Conservation (phyloP, 2,113 vertebrate genomes). For the Sclerurus mexicanus region DNA sequence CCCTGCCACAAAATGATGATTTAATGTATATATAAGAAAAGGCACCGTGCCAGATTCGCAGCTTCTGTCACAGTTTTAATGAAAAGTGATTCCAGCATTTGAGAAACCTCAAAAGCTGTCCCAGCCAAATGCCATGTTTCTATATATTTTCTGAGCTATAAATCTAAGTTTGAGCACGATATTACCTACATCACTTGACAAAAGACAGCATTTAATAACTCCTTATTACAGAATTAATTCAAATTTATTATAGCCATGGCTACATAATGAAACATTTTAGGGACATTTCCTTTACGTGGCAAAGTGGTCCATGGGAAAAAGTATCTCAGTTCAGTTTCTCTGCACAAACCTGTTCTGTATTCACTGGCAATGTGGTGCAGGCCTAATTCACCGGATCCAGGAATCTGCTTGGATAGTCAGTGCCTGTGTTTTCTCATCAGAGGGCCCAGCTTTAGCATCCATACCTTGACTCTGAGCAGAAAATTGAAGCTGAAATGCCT, state of each 20-base stretch:
- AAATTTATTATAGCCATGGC: neutral
- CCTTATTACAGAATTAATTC: neutral
- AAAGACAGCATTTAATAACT: neutral
- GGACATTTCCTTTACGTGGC: neutral
- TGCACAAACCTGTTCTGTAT: neutral
- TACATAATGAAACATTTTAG: neutral
- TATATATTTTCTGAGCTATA: constrained; percentile 32
- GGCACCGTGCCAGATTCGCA: constrained; percentile 46
- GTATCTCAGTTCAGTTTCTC: neutral
- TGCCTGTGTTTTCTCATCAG: constrained; percentile 21
- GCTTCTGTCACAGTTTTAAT: constrained; percentile 64
- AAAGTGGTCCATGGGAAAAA: neutral
- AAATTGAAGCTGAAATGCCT: neutral
- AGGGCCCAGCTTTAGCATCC: neutral
- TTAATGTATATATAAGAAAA: constrained; percentile 33
- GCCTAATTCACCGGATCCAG: neutral
- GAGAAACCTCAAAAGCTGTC: constrained; percentile 56
- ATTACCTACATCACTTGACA: neutral
- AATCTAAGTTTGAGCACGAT: neutral
- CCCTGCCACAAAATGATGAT: neutral
- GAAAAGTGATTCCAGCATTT: constrained; percentile 59
- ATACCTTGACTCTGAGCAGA: neutral
- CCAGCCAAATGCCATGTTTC: constrained; percentile 57
- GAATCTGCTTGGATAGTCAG: neutral
- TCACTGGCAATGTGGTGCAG: neutral